Evolutionary conservation across 1,140 invertebrate species (phyloP).

Genomic region (Leptoteleia sp.): DNA sequence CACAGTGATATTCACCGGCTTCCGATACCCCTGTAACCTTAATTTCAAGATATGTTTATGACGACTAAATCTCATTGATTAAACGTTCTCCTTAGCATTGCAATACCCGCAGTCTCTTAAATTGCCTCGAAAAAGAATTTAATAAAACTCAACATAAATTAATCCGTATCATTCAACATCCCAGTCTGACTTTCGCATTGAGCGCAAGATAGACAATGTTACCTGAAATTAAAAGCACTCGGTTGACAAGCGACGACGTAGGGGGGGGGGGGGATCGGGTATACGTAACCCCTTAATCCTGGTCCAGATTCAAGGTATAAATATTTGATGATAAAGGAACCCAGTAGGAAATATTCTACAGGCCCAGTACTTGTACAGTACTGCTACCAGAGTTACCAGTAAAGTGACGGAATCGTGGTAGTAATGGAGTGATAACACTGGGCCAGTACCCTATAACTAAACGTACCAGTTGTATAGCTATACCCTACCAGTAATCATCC

Average conservation of each 20-base stretch:
- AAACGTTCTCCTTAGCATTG: neutral
- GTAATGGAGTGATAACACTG: too few species aligned
- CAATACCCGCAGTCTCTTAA: neutral
- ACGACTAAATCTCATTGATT: neutral
- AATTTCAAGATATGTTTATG: too few species aligned
- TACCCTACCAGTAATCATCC: too few species aligned
- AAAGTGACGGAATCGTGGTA: too few species aligned
- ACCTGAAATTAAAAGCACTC: constrained; percentile 42
- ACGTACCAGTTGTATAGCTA: too few species aligned
- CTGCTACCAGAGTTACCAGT: too few species aligned
- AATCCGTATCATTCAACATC: constrained; percentile 34
- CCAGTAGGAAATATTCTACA: too few species aligned
- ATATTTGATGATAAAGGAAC: constrained; percentile 55
- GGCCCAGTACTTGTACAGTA: too few species aligned
- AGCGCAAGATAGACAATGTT: constrained; percentile 26
- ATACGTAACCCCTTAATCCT: constrained; percentile 37
- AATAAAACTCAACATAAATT: constrained; percentile 33
- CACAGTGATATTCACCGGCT: too few species aligned
- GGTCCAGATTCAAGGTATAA: constrained; percentile 45
- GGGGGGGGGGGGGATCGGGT: too few species aligned
- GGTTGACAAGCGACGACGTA: constrained; percentile 22
- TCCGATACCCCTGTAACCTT: too few species aligned
- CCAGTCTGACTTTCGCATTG: constrained; percentile 5
- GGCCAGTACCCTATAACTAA: too few species aligned
- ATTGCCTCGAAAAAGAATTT: constrained; percentile 15